Conservation (phyloP, 2,797 vertebrate species). For the Myotis myotis region DNA sequence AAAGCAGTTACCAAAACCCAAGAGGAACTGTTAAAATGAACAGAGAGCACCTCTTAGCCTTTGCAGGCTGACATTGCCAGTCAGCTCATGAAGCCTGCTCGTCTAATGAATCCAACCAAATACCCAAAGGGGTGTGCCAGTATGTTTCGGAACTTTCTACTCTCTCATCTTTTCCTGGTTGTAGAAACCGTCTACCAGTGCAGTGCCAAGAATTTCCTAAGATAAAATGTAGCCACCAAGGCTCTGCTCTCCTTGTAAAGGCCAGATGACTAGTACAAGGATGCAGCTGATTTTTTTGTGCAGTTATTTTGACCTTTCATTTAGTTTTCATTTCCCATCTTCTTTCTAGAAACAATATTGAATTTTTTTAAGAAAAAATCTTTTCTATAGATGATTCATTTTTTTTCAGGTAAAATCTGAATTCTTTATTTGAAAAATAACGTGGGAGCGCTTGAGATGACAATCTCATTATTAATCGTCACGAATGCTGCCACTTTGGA, state of each 20-base stretch:
- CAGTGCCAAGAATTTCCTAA: not conserved
- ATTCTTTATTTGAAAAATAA: conserved; percentile 33
- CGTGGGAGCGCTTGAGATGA: not conserved
- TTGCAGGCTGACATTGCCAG: not conserved
- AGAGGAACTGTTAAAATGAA: not conserved
- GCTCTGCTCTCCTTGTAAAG: not conserved
- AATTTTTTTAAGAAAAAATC: not conserved
- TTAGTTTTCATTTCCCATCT: not conserved
- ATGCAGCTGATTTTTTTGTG: not conserved
- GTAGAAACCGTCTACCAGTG: not conserved
- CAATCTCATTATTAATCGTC: not conserved
- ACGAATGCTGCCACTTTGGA: not conserved
- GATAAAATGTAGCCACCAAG: not conserved
- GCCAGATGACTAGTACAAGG: not conserved
- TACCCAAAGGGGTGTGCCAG: not conserved
- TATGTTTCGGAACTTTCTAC: not conserved
- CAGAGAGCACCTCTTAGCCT: not conserved
- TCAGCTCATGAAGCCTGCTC: not conserved
- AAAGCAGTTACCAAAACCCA: conserved; percentile 29
- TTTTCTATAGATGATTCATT: not conserved
- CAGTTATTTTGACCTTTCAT: not conserved
- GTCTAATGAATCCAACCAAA: not conserved
- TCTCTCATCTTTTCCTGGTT: not conserved
- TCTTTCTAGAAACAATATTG: not conserved
- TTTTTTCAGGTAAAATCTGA: conserved; percentile 14